Base-by-base conservation (phyloP, 2,113 vertebrate genomes). In the Pachypanchax playfairii region DNA sequence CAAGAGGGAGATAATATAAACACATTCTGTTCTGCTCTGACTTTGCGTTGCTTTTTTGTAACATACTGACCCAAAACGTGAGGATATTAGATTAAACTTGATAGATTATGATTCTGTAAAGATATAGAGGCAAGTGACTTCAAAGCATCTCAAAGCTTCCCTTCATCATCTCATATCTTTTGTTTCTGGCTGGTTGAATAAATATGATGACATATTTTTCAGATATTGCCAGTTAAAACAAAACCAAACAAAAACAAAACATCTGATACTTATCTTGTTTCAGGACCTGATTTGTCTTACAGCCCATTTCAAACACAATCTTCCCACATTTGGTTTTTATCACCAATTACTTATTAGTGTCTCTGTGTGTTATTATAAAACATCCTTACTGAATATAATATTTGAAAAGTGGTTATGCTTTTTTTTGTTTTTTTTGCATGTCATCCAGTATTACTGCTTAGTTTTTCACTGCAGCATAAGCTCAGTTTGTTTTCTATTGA, bases 1-100 rank as follows among this genome's bases (percentile, higher is more conserved):
- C 52, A 50, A 71, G 65, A 42, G 73, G 20, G 25, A 75, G 79
- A 81, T 77, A 52, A 84, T 79, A 62, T 60, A 33, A 60, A 68
- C 49, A 66, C 56, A 33, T 72, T 63, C 18, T 67, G 60, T 60
- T 58, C 8, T 5, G 42, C 64, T 62, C 59, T 67, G 73, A 70
- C 66, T 75, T 50, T 35, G 25, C 17, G 8, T 58, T 7, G 5
- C 52, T 62, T 51, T 15, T 54, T 13, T 69, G 24, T 69, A 77
- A 52, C 53, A 69, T 47, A 29, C 44, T 39, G 57, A 20, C 61
- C 52, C 55, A 48, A 52, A 68, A 54, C 51, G 38, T 5, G 46
- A 22, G 25, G 57, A 53, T 26, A 51, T 55, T 49, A 43, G 49
- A 76, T 73, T 65, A 39, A 35, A 53, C 15, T 55, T 50, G 69